Evolutionary conservation across 2,797 vertebrate species (phyloP).

Genomic region (Malacoraja senta): DNA sequence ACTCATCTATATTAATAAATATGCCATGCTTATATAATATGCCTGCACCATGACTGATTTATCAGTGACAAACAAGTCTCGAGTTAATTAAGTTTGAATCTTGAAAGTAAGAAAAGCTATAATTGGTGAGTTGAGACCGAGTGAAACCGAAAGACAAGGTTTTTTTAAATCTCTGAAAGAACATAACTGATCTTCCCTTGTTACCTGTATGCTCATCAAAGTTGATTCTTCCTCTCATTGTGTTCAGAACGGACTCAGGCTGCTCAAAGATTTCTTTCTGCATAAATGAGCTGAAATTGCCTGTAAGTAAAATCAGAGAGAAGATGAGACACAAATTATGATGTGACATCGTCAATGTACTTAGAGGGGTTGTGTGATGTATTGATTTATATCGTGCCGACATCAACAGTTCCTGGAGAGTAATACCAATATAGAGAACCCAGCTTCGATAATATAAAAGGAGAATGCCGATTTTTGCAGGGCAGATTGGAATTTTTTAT

Average conservation of each 20-base stretch:
- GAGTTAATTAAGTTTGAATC: too few species aligned
- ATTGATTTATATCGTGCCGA: background rate
- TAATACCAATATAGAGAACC: background rate
- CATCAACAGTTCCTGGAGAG: background rate
- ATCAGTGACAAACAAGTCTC: too few species aligned
- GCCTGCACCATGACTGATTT: too few species aligned
- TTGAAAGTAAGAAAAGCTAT: too few species aligned
- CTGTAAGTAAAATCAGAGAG: constrained; percentile 49
- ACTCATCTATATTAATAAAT: too few species aligned
- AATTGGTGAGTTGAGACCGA: background rate
- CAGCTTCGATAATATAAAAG: background rate
- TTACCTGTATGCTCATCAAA: constrained; percentile 92
- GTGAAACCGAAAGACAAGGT: too few species aligned
- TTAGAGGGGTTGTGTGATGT: background rate
- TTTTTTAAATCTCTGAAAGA: too few species aligned
- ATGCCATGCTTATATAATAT: too few species aligned
- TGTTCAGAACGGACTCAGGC: constrained; percentile 95
- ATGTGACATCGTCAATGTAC: background rate
- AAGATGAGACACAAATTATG: background rate
- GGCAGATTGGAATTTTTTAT: background rate
- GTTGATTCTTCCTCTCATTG: constrained; percentile 96
- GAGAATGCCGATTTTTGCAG: background rate
- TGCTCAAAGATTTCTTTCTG: constrained; percentile 99
- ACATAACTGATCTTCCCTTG: background rate
- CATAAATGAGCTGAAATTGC: constrained; percentile 97